Evolutionary conservation across 2,797 vertebrate genomes (phyloP).

Genomic region (Leuciscus waleckii): DNA sequence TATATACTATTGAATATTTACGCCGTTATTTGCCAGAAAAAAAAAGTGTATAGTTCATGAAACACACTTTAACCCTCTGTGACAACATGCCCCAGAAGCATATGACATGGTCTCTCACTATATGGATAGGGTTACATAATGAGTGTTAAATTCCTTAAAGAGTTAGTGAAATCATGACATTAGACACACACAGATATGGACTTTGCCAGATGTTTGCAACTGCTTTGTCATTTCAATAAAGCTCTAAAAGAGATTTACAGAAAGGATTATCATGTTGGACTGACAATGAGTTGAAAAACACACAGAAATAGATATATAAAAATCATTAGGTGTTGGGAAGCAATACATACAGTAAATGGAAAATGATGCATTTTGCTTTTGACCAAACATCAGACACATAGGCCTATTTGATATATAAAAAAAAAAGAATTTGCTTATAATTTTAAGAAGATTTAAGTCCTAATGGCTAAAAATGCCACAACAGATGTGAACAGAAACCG

Average conservation of each 20-base stretch:
- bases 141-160: not conserved
- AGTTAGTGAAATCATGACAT: not conserved
- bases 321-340: not conserved
- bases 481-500: not conserved
- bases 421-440: not conserved
- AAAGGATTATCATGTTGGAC: slow-evolving; percentile 41
- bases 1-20: slow-evolving; percentile 5
- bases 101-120: no score
- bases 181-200: slow-evolving; percentile 18
- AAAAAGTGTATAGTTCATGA: not conserved
- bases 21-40: not conserved
- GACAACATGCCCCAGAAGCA: not conserved
- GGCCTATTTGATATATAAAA: not conserved
- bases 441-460: not conserved
- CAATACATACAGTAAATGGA: not conserved
- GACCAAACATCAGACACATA: not conserved
- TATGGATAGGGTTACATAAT: not conserved
- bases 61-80: not conserved
- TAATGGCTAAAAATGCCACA: not conserved
- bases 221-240: slow-evolving; percentile 62
- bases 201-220: slow-evolving; percentile 69
- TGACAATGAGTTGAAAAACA: not conserved
- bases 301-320: not conserved
- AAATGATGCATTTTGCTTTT: not conserved
- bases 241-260: slow-evolving; percentile 60